A percentile compares a stretch with the other conserved stretches of the same genome.
These are phyloP conservation scores for Orchestia grillus DNA, from an alignment of 1,140 invertebrate species.

Conservation along the genomic window DNA sequence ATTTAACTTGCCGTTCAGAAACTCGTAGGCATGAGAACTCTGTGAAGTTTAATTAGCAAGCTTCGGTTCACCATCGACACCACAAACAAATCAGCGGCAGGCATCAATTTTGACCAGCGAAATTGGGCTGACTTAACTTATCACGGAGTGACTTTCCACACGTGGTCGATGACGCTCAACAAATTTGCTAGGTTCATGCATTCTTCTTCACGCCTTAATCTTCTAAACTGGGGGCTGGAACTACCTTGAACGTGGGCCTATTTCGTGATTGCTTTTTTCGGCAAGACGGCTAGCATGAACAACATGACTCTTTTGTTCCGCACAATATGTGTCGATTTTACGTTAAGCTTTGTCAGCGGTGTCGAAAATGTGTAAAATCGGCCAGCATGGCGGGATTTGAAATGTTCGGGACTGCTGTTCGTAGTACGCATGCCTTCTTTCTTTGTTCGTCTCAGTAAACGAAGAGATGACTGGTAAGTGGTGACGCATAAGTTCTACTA, in stretches of 20 bases:
- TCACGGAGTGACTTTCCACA: not conserved
- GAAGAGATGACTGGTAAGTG: too few species aligned
- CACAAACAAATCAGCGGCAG: not conserved
- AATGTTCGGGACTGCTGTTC: not conserved
- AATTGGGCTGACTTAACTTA: not conserved
- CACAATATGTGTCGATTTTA: not conserved
- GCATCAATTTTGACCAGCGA: not conserved
- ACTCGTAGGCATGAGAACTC: not conserved
- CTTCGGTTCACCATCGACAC: not conserved
- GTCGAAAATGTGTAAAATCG: not conserved
- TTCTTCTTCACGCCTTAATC: not conserved
- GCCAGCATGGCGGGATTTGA: not conserved
- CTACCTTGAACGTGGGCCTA: not conserved
- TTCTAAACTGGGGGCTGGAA: not conserved
- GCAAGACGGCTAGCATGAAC: not conserved
- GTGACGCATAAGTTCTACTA: too few species aligned
- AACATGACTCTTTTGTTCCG: too few species aligned
- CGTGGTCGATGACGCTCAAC: not conserved
- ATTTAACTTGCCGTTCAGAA: not conserved
- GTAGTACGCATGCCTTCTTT: not conserved
- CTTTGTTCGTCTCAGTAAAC: not conserved
- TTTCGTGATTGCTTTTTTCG: not conserved
- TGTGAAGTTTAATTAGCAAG: not conserved
- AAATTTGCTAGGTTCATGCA: not conserved
- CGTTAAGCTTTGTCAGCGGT: not conserved